Conservation (phyloP, 2,113 vertebrate genomes). For the Saccopteryx bilineata region DNA sequence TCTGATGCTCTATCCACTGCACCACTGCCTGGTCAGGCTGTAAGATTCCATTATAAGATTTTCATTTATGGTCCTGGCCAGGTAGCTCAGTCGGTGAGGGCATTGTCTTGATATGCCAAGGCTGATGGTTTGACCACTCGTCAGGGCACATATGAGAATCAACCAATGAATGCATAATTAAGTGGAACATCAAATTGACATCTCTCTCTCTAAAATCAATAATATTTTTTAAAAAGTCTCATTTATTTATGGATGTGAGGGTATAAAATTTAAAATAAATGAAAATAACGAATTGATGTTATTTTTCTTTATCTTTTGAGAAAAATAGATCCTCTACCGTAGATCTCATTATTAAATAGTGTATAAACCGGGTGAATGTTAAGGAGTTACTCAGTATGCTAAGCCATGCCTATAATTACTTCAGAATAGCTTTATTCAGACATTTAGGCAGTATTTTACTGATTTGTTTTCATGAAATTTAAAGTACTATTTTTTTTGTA, state of each 20-base stretch:
- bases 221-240: conserved; percentile 7
- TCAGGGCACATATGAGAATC: too few species aligned
- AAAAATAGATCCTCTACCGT: conserved; percentile 43
- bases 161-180: too few species aligned
- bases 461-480: conserved; percentile 82
- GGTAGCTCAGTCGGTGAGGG: too few species aligned
- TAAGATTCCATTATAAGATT: too few species aligned
- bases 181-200: too few species aligned
- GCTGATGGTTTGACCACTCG: too few species aligned
- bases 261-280: conserved; percentile 44
- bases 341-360: conserved; percentile 67
- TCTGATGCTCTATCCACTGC: too few species aligned
- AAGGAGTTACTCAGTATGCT: conserved; percentile 76
- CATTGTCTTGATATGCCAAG: too few species aligned
- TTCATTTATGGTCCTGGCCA: too few species aligned
- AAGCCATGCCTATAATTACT: conserved; percentile 74
- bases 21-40: too few species aligned
- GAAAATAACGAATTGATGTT: conserved; percentile 28
- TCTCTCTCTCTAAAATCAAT: too few species aligned
- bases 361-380: conserved; percentile 69
- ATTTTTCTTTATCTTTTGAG: conserved; percentile 65
- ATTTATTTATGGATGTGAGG: background rate
- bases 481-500: conserved; percentile 71
- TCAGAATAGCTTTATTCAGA: conserved; percentile 81
- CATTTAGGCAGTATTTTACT: conserved; percentile 78